A percentile compares a stretch with the other conserved stretches of the same genome.
Evolutionary conservation across 2,797 vertebrate genomes (phyloP).

Genomic region (Sebastes taczanowskii): DNA sequence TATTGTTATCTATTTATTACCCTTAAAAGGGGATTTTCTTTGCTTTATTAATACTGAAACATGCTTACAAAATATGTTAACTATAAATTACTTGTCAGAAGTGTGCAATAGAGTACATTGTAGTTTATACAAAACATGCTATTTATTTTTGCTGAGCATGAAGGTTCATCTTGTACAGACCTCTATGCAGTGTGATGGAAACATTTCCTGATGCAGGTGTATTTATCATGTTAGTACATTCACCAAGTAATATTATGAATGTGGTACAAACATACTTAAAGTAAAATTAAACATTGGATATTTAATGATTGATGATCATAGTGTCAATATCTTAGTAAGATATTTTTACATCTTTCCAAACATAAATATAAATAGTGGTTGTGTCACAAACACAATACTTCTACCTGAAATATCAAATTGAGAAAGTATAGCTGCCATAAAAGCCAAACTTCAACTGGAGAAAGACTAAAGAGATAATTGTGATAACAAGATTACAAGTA

Average conservation of each 20-base stretch:
- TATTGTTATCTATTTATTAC: no score
- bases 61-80: no score
- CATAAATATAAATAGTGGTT: neutral
- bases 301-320: neutral
- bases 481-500: neutral
- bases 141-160: no score
- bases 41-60: no score
- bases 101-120: no score
- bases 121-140: no score
- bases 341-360: neutral
- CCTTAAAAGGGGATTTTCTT: no score
- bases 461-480: neutral
- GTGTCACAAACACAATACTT: neutral
- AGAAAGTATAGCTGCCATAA: neutral
- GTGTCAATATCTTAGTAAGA: neutral
- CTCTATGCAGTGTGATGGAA: no score
- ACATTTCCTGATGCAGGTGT: no score
- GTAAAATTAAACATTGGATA: neutral
- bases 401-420: fast-evolving
- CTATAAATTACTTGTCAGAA: no score
- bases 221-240: no score
- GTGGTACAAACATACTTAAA: neutral
- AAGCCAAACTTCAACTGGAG: neutral
- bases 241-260: neutral
- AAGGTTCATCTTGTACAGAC: no score